phyloP scores from a whole-genome alignment of 1,140 invertebrate genomes.

The Lucilia sericata region DNA sequence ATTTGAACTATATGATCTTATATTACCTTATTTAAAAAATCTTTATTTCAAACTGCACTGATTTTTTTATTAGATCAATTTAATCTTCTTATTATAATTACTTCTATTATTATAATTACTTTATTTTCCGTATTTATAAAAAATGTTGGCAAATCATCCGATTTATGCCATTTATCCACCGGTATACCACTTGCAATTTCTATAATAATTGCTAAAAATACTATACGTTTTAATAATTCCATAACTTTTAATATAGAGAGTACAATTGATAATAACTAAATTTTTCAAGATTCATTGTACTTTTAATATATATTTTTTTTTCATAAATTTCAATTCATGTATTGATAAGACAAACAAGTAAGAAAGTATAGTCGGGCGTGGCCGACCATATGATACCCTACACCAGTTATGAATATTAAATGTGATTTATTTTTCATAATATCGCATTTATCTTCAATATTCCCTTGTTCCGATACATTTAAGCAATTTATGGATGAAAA shows the following conservation, averaged over 20 bases:
- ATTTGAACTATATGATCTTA: too few relatives aligned
- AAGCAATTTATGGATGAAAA: too few relatives aligned
- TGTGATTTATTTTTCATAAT: too few relatives aligned
- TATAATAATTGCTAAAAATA: neutral
- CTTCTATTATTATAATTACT: neutral
- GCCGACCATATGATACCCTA: too few relatives aligned
- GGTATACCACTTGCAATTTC: neutral
- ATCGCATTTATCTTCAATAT: too few relatives aligned
- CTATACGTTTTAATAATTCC: neutral
- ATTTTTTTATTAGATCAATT: too few relatives aligned
- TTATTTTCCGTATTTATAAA: constrained; percentile 30
- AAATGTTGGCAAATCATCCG: neutral
- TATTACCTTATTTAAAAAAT: too few relatives aligned
- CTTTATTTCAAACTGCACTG: too few relatives aligned
- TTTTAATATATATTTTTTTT: neutral
- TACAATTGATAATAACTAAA: neutral
- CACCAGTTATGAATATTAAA: too few relatives aligned
- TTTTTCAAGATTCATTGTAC: neutral
- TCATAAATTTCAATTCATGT: neutral
- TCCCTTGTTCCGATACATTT: too few relatives aligned
- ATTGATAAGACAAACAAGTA: neutral
- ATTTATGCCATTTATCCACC: constrained; percentile 3
- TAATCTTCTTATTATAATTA: neutral
- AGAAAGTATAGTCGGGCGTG: too few relatives aligned
- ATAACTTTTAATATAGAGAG: neutral